Percentiles rank a stretch among this genome's conserved stretches.
These are phyloP conservation scores for Lucilia cuprina DNA, from an alignment of 1,140 invertebrate species.

Conservation along the genomic window DNA sequence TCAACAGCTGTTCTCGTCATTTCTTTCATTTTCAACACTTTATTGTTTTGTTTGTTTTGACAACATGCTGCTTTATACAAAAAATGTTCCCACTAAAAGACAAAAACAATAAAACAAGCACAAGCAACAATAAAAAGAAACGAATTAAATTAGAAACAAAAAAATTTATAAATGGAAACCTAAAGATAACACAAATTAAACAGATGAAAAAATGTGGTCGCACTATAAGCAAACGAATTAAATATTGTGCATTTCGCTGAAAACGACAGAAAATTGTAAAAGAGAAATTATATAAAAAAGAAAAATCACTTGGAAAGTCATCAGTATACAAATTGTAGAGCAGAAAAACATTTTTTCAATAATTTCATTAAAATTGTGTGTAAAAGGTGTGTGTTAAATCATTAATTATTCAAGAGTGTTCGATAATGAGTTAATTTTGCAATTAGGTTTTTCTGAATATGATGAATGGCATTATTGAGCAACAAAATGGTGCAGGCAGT, in stretches of 20 bases:
- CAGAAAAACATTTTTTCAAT: not conserved
- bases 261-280: not conserved
- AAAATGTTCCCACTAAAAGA: not conserved
- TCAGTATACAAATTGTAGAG: not conserved
- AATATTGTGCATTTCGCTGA: not conserved
- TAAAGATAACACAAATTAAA: constrained; percentile 23
- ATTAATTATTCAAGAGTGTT: not conserved
- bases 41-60: constrained; percentile 9
- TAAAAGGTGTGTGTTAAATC: not conserved
- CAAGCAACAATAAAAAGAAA: not conserved
- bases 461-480: constrained; percentile 23
- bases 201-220: constrained; percentile 19
- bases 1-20: not conserved
- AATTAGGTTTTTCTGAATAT: not conserved
- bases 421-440: not conserved
- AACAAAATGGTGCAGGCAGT: constrained; percentile 12
- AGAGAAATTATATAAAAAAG: constrained; percentile 9
- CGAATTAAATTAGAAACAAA: constrained; percentile 11
- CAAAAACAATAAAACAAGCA: constrained; percentile 8
- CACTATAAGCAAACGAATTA: not conserved
- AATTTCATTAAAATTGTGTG: not conserved
- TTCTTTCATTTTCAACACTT: not conserved
- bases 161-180: constrained; percentile 28
- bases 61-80: not conserved
- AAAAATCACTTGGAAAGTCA: too few species aligned